These are phyloP conservation scores for Scaptomyza tumidula DNA, from an alignment of 2,888 invertebrate genomes.

Conservation along the genomic window DNA sequence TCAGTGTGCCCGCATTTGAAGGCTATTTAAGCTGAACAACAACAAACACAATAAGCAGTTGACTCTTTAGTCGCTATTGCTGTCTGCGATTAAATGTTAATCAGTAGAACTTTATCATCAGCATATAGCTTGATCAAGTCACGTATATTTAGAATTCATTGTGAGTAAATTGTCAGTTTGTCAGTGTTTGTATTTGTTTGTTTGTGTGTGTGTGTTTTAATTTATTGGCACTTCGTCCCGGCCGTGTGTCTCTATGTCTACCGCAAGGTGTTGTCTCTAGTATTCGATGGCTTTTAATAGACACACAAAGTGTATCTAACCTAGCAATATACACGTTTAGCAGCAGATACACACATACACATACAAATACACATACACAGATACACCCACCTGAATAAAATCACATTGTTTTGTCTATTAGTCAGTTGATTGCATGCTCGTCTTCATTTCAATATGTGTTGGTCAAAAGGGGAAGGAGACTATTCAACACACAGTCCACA, in stretches of 20 bases:
- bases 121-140: slow-evolving; percentile 12
- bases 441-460: slow-evolving; percentile 10
- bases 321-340: not conserved
- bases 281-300: slow-evolving; percentile 41
- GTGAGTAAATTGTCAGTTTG: not conserved
- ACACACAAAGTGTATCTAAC: slow-evolving; percentile 1
- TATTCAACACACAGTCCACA: not conserved
- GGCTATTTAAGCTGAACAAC: slow-evolving; percentile 37
- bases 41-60: not conserved
- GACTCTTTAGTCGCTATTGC: slow-evolving; percentile 7
- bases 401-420: slow-evolving; percentile 40
- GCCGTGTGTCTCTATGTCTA: slow-evolving; percentile 16
- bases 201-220: slow-evolving; percentile 11
- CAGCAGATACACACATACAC: too few relatives aligned
- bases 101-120: slow-evolving; percentile 40
- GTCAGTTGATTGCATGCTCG: slow-evolving; percentile 30
- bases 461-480: not conserved
- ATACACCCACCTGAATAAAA: slow-evolving; percentile 25
- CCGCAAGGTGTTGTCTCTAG: slow-evolving; percentile 22
- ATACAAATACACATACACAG: not conserved
- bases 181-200: too few relatives aligned
- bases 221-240: slow-evolving; percentile 51
- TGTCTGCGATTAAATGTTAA: slow-evolving; percentile 34
- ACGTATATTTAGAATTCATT: slow-evolving; percentile 28
- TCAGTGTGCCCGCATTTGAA: slow-evolving; percentile 37